phyloP scores from a whole-genome alignment of 2,113 vertebrate species.

The Myanophis thanlyinensis region DNA sequence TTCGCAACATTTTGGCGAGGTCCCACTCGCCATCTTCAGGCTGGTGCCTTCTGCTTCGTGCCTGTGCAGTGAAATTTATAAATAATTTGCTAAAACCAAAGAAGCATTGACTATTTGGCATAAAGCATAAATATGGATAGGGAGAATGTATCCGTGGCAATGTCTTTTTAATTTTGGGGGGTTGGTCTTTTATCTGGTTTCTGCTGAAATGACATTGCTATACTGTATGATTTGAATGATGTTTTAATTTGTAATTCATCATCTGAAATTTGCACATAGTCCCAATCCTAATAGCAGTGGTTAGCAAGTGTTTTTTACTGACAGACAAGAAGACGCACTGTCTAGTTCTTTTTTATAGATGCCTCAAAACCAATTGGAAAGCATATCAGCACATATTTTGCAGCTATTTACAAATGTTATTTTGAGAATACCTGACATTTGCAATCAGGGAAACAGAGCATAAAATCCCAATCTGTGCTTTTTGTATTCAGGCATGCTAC shows the following conservation, averaged over 20 bases:
- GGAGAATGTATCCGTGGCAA: background rate
- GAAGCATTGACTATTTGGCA: background rate
- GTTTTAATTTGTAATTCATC: background rate
- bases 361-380: background rate
- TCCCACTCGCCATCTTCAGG: too few species aligned
- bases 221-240: background rate
- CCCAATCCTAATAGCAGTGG: background rate
- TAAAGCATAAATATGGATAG: background rate
- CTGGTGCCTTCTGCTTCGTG: too few species aligned
- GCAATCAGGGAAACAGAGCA: conserved; percentile 54
- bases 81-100: background rate
- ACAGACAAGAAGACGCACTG: background rate
- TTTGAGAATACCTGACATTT: conserved; percentile 50
- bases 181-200: background rate
- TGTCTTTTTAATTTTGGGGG: background rate
- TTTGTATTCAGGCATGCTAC: conserved; percentile 4
- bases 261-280: background rate
- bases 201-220: background rate
- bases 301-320: background rate
- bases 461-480: conserved; percentile 68
- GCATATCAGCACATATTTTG: conserved; percentile 38
- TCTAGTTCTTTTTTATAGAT: background rate
- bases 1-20: too few species aligned
- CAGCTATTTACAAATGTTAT: conserved; percentile 59
- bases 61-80: too few species aligned